phyloP scores from a whole-genome alignment of 2,797 vertebrate species.

The Poeciliopsis infans region DNA sequence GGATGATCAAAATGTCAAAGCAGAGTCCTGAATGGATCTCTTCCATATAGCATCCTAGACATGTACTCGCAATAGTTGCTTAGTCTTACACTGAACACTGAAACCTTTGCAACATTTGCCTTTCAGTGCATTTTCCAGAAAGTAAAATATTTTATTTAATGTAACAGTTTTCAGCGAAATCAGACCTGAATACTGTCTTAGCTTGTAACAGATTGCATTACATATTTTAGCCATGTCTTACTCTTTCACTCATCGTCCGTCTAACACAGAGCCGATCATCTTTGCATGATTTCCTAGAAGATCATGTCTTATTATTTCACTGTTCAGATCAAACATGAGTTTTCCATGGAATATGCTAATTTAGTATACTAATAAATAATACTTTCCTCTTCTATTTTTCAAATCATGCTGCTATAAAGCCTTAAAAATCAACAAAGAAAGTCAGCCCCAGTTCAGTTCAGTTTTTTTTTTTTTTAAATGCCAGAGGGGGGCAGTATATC shows the following conservation, averaged over 20 bases:
- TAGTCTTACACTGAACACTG: neutral
- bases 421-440: neutral
- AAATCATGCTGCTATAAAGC: neutral
- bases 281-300: neutral
- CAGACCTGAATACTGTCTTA: neutral
- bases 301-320: neutral
- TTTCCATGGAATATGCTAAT: neutral
- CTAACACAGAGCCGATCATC: neutral
- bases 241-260: neutral
- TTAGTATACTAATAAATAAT: too few species aligned
- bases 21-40: neutral
- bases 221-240: neutral
- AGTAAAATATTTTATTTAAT: neutral
- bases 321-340: neutral
- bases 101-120: neutral
- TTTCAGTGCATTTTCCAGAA: neutral
- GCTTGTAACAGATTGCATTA: neutral
- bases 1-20: neutral
- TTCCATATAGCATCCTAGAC: neutral
- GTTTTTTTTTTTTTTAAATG: neutral
- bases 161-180: neutral
- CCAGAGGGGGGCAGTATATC: slow-evolving; percentile 66
- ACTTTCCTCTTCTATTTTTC: neutral
- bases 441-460: neutral
- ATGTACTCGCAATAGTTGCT: neutral